These are phyloP conservation scores for Terebella lapidaria DNA, from an alignment of 2,888 invertebrate genomes.

Conservation along the genomic window DNA sequence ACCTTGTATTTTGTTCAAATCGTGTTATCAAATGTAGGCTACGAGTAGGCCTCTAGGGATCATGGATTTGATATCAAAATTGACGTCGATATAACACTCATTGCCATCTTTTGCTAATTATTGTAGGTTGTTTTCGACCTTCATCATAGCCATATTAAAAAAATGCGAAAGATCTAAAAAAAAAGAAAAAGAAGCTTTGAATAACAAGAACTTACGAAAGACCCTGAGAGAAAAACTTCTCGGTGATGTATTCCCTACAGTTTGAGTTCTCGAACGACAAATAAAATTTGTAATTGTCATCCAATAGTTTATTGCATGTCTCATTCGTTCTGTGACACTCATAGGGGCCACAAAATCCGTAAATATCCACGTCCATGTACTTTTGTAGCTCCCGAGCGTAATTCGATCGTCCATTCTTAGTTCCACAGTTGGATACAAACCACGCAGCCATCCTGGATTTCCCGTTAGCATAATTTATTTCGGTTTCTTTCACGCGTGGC, in stretches of 20 bases:
- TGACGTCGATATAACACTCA: too few relatives aligned
- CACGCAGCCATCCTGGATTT: constrained; percentile 92
- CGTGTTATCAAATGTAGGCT: too few relatives aligned
- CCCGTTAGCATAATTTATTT: constrained; percentile 61
- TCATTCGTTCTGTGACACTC: constrained; percentile 64
- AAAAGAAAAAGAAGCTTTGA: too few relatives aligned
- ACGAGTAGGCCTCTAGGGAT: too few relatives aligned
- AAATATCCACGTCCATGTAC: constrained; percentile 62
- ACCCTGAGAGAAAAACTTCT: constrained; percentile 65
- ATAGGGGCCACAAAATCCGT: constrained; percentile 66
- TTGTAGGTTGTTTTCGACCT: too few relatives aligned
- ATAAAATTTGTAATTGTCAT: constrained; percentile 79
- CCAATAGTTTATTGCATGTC: constrained; percentile 75
- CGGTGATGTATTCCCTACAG: constrained; percentile 87
- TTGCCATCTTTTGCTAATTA: too few relatives aligned
- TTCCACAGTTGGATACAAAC: constrained; percentile 97
- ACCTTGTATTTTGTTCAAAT: too few relatives aligned
- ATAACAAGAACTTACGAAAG: constrained; percentile 8
- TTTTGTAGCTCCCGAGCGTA: constrained; percentile 80
- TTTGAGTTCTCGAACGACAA: constrained; percentile 93
- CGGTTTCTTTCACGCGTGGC: neutral
- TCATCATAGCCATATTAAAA: too few relatives aligned
- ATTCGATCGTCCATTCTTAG: constrained; percentile 80
- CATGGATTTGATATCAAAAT: too few relatives aligned
- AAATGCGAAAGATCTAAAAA: too few relatives aligned